Evolutionary conservation across 2,113 vertebrate species (phyloP), one percentile per base, ranked within the genome.

Genomic region (Esox niger): DNA sequence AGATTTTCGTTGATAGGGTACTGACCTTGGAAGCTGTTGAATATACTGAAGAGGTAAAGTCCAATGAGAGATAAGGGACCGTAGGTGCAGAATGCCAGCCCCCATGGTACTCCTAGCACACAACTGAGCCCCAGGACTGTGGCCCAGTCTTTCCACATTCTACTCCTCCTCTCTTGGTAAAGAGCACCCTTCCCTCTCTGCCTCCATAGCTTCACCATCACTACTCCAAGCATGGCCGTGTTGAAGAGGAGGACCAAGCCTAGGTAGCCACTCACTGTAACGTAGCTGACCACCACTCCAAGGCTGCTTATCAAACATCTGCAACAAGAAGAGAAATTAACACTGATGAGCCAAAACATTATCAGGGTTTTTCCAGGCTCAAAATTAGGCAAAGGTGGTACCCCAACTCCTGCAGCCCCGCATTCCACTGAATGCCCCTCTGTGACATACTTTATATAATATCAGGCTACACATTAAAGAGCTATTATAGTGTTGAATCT

Each of bases 11-110:
- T 23, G 1, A 54, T 11, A 30, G n/a, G 23, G 66, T 0, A n/a
- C 92, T 91, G 52, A 98, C 97, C 96, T 88, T 98, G 96, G 55
- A 96, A 85, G 55, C 93, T 91, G 80, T 96, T 98, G 57, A 96
- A 69, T 68, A 92, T 90, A 69, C 92, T 96, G 89, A 98, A 98
- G 54, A 93, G 20, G 32, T 98, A 98, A 62, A 95, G 83, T 0
- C 92, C 66, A 0, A 87, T 7, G 0, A 94, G 81, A 32, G 82
- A 86, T 70, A 94, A 77, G 35, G 91, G 77, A 0, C 92, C 92
- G 25, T 91, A 74, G 35, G 94, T 95, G 82, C 82, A 87, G 85
- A 89, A 92, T 15, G 88, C 77, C 54, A 97, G 63, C 0, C 86
- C 91, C 94, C 95, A 98, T 0, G 97, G 91, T 3, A 96, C 83